Conservation (phyloP, 2,113 vertebrate genomes). For the Saguinus midas region DNA sequence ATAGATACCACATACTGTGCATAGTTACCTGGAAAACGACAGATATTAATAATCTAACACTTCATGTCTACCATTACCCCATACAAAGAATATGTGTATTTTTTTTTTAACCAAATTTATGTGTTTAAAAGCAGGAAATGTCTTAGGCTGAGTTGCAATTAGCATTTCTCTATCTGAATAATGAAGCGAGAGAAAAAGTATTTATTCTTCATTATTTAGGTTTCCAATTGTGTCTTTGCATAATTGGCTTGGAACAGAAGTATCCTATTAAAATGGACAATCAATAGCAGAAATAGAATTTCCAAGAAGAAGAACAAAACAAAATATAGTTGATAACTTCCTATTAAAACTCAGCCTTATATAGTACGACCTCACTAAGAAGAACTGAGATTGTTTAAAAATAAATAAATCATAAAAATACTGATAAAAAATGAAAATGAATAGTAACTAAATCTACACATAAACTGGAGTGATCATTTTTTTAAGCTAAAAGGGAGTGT, state of each 20-base stretch:
- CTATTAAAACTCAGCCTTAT: not conserved
- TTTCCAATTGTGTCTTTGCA: conserved; percentile 28
- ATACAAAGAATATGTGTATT: not conserved
- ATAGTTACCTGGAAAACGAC: conserved; percentile 1
- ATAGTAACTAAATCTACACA: not conserved
- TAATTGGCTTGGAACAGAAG: conserved; percentile 32
- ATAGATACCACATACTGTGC: not conserved
- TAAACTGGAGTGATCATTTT: not conserved
- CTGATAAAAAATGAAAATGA: conserved; percentile 11
- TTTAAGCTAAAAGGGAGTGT: not conserved
- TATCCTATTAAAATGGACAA: conserved; percentile 48
- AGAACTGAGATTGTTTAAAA: not conserved
- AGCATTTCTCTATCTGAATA: conserved; percentile 31
- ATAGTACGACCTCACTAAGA: not conserved
- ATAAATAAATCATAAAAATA: not conserved
- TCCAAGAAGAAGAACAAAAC: conserved; percentile 35
- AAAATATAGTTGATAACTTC: conserved; percentile 34
- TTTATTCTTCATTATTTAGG: conserved; percentile 58
- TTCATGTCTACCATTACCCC: not conserved
- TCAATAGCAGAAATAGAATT: conserved; percentile 29
- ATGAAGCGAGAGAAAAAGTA: conserved; percentile 33
- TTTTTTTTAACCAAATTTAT: not conserved
- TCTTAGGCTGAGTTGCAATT: conserved; percentile 2
- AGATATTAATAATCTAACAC: conserved; percentile 48
- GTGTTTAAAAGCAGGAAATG: conserved; percentile 13